These are phyloP conservation scores for Ophthalmolycus amberensis DNA, from an alignment of 2,113 vertebrate genomes.

Conservation along the genomic window DNA sequence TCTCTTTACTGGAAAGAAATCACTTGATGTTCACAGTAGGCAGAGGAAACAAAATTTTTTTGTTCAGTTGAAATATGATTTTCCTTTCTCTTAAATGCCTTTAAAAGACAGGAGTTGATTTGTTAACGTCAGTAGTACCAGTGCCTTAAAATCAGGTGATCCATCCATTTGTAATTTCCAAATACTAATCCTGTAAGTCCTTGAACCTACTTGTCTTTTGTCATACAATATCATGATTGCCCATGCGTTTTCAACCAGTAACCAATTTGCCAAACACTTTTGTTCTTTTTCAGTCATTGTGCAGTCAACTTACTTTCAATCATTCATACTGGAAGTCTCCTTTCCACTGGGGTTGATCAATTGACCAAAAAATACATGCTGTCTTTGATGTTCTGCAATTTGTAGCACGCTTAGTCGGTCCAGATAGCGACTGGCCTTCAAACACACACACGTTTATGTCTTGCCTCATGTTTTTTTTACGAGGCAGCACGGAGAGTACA, in stretches of 20 bases:
- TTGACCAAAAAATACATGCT: background rate
- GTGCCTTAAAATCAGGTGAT: background rate
- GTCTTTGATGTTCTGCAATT: background rate
- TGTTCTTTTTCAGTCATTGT: background rate
- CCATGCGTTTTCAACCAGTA: background rate
- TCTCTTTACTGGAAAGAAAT: background rate
- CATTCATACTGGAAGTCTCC: background rate
- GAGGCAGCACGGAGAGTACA: background rate
- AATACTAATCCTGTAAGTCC: background rate
- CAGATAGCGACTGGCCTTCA: background rate
- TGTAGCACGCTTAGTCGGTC: background rate
- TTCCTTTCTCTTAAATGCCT: background rate
- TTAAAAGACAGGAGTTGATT: background rate
- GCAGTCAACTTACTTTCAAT: background rate
- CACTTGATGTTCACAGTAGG: constrained; percentile 10
- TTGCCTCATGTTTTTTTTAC: background rate
- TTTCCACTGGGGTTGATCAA: background rate
- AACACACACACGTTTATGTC: background rate
- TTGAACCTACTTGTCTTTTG: background rate
- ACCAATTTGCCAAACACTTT: background rate
- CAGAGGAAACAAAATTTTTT: background rate
- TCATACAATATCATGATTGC: constrained; percentile 1
- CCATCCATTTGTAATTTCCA: background rate
- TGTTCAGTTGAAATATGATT: background rate
- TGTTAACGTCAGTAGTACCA: background rate